Conservation (phyloP, 2,113 vertebrate genomes). For the Rynchops niger region DNA sequence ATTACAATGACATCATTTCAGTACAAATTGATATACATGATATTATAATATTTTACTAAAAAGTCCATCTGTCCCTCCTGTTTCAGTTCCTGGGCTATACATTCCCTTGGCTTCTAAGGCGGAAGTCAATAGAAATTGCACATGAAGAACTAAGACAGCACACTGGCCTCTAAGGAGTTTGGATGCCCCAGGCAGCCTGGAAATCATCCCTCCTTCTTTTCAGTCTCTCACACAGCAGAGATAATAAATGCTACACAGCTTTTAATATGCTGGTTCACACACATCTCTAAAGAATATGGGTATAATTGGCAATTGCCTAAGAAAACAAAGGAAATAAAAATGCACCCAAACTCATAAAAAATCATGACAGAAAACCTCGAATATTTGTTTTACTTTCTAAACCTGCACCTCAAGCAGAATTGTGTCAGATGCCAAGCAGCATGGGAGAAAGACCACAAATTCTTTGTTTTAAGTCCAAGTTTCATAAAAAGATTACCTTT, state of each 20-base stretch:
- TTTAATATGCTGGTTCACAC: not conserved
- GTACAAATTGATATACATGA: not conserved
- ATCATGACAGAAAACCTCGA: not conserved
- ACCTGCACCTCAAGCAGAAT: not conserved
- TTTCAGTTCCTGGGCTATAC: not conserved
- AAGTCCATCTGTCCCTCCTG: not conserved
- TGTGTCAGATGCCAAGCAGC: not conserved
- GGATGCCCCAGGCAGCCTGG: slow-evolving; percentile 23
- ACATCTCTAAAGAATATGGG: not conserved
- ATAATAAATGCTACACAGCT: slow-evolving; percentile 16
- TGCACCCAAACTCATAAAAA: not conserved
- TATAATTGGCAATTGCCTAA: not conserved
- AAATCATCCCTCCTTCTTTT: slow-evolving; percentile 36
- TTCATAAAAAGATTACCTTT: not conserved
- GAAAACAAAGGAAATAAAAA: slow-evolving; percentile 17
- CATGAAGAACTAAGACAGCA: slow-evolving; percentile 25
- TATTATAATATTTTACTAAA: not conserved
- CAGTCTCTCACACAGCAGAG: not conserved
- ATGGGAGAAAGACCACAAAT: not conserved
- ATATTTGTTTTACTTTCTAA: slow-evolving; percentile 26
- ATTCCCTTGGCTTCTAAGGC: not conserved
- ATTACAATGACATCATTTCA: not conserved
- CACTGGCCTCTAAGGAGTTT: not conserved
- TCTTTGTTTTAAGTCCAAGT: not conserved
- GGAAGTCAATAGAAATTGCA: not conserved